Conservation (phyloP, 2,888 invertebrate species). For the Trachelus troglodyta region DNA sequence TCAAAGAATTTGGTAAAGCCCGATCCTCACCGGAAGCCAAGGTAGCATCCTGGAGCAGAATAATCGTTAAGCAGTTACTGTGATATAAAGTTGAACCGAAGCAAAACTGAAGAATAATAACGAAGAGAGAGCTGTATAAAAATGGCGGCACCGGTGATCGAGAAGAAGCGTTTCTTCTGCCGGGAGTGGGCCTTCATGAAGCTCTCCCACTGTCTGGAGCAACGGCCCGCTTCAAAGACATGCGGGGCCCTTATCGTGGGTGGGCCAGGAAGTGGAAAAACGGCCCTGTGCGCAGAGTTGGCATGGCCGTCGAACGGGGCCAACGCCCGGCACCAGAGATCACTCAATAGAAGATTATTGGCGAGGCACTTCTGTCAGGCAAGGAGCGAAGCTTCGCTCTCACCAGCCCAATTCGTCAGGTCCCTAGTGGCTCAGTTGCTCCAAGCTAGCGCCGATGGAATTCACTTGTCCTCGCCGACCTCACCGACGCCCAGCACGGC, state of each 20-base stretch:
- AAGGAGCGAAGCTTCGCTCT: slow-evolving; percentile 86
- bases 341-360: slow-evolving; percentile 81
- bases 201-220: slow-evolving; percentile 90
- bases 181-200: slow-evolving; percentile 97
- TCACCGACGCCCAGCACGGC: slow-evolving; percentile 65
- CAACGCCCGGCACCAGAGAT: slow-evolving; percentile 76
- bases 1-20: not conserved
- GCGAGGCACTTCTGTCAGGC: slow-evolving; percentile 91
- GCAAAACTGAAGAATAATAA: not conserved
- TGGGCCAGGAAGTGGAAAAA: slow-evolving; percentile 95
- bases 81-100: not conserved
- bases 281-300: slow-evolving; percentile 86
- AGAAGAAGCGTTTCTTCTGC: slow-evolving; percentile 85
- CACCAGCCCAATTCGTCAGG: slow-evolving; percentile 86
- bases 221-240: slow-evolving; percentile 84
- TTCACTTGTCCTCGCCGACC: slow-evolving; percentile 45
- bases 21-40: not conserved
- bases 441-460: slow-evolving; percentile 56
- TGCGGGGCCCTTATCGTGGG: slow-evolving; percentile 91
- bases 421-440: slow-evolving; percentile 87
- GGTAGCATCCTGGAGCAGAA: not conserved
- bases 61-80: not conserved
- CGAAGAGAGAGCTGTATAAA: slow-evolving; percentile 11
- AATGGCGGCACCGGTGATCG: slow-evolving; percentile 67
- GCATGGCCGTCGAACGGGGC: slow-evolving; percentile 78